Evolutionary conservation across 2,113 vertebrate species (phyloP).

Genomic region (Procavia capensis): DNA sequence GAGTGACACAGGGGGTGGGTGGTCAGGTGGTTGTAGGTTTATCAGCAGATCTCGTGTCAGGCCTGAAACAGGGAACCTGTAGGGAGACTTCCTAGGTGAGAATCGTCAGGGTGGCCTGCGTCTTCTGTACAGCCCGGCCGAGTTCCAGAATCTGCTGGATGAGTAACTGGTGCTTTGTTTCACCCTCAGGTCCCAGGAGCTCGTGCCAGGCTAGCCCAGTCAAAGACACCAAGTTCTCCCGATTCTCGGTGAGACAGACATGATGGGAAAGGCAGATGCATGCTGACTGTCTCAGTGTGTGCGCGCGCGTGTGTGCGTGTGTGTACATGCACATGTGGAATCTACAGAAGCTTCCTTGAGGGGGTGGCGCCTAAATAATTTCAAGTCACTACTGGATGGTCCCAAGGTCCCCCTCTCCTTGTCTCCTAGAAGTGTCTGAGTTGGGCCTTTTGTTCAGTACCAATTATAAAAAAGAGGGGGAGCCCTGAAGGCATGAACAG

Average conservation of each 20-base stretch:
- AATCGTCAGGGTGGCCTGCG: not conserved
- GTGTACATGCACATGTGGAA: too few relatives aligned
- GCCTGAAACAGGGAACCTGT: not conserved
- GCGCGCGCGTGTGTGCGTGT: not conserved
- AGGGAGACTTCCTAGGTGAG: not conserved
- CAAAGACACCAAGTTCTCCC: not conserved
- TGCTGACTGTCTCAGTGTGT: not conserved
- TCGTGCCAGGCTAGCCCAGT: not conserved
- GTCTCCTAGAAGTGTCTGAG: not conserved
- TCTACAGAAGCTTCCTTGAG: not conserved
- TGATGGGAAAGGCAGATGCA: not conserved
- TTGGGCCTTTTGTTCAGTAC: not conserved
- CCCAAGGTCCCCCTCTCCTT: not conserved
- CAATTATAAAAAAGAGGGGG: too few relatives aligned
- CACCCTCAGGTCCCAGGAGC: constrained; percentile 26
- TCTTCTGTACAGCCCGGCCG: not conserved
- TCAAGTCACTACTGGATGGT: not conserved
- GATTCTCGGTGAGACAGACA: constrained; percentile 63
- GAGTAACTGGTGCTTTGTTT: constrained; percentile 47
- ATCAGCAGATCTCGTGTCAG: not conserved
- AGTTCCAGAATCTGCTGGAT: not conserved
- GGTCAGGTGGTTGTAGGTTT: not conserved
- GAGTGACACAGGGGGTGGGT: not conserved
- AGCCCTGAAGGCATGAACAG: too few relatives aligned
- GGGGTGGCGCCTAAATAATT: not conserved